phyloP scores from a whole-genome alignment of 1,140 invertebrate genomes.

The Theocolax elegans region DNA sequence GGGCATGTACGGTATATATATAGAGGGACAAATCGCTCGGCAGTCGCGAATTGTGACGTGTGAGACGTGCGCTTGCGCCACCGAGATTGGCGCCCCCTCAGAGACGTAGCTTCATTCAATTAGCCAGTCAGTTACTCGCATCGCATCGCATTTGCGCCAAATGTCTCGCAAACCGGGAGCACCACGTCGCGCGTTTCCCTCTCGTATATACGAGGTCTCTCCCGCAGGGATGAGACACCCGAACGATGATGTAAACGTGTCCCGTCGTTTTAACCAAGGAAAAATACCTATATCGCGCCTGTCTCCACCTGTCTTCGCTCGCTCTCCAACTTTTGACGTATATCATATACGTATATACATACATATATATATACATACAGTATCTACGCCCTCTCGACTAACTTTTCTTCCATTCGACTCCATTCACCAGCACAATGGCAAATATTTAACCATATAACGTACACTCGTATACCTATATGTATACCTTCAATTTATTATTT shows the following conservation, averaged over 20 bases:
- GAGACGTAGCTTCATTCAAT: conserved; percentile 66
- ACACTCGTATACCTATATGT: no score
- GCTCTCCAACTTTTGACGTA: no score
- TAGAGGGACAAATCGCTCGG: conserved; percentile 12
- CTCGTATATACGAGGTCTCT: no score
- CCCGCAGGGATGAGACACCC: not conserved
- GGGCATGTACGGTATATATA: not conserved
- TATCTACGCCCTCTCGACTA: not conserved
- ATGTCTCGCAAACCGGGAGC: conserved; percentile 33
- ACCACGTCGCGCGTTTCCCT: conserved; percentile 28
- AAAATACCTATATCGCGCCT: no score
- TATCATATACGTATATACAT: no score
- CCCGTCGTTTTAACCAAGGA: no score
- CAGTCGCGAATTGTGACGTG: conserved; percentile 20
- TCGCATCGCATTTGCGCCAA: conserved; percentile 61
- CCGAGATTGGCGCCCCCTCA: conserved; percentile 60
- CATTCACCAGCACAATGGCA: no score
- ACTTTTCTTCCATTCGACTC: no score
- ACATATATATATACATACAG: no score
- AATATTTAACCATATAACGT: no score
- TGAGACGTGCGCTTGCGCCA: not conserved
- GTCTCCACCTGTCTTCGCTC: no score
- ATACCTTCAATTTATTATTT: no score
- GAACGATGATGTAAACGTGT: conserved; percentile 11
- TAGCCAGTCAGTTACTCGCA: conserved; percentile 66